Evolutionary conservation across 2,113 vertebrate species (phyloP).

Genomic region (Melozone crissalis): DNA sequence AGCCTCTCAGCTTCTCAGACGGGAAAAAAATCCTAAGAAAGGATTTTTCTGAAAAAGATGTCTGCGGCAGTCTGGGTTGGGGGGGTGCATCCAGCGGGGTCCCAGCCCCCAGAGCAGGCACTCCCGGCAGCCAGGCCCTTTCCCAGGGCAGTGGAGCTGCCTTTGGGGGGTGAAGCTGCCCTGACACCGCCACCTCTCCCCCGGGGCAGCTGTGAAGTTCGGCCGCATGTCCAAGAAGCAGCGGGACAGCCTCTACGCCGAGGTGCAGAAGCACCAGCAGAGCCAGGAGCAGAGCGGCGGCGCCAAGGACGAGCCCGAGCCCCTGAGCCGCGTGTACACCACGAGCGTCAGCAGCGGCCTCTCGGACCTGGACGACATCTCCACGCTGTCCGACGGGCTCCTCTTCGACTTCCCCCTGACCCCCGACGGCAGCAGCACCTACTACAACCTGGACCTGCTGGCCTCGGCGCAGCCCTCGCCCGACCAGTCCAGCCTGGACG

Average conservation of each 20-base stretch:
- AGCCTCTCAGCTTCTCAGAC: no score
- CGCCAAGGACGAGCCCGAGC: conserved; percentile 66
- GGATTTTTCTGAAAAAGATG: no score
- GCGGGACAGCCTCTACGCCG: conserved; percentile 89
- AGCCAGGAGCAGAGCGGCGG: conserved; percentile 75
- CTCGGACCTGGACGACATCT: conserved; percentile 86
- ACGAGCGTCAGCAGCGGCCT: conserved; percentile 79
- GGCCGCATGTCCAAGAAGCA: conserved; percentile 97
- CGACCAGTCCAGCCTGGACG: conserved; percentile 82
- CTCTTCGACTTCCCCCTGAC: conserved; percentile 89
- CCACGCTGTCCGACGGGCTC: conserved; percentile 81
- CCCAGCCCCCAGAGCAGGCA: rapidly evolving
- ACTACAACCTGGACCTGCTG: conserved; percentile 83
- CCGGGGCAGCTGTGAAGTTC: conserved; percentile 85
- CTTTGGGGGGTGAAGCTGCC: background rate
- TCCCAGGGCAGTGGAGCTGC: background rate
- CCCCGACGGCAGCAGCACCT: conserved; percentile 77
- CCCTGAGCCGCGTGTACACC: conserved; percentile 75
- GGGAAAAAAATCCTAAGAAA: no score
- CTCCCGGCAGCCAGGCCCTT: background rate
- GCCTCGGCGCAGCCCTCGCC: conserved; percentile 85
- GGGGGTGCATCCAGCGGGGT: rapidly evolving
- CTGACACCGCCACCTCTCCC: background rate
- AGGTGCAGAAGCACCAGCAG: conserved; percentile 92
- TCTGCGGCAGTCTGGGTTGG: rapidly evolving